Conservation (phyloP, 2,113 vertebrate genomes). For the Sula dactylatra region DNA sequence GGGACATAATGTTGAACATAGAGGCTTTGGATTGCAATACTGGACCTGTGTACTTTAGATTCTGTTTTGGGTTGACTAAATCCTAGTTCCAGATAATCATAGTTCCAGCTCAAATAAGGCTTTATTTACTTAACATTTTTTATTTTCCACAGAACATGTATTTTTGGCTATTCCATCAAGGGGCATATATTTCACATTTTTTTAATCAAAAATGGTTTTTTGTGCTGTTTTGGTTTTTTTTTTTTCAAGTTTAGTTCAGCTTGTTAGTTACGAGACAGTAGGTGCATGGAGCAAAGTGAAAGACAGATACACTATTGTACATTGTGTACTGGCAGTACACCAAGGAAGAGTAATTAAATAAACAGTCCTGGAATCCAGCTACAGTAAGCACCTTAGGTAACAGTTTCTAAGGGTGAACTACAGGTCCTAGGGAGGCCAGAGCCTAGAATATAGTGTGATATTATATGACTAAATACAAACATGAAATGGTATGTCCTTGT, state of each 20-base stretch:
- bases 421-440: background rate
- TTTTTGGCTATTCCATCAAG: background rate
- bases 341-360: slow-evolving; percentile 30
- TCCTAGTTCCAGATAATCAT: background rate
- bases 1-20: background rate
- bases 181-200: background rate
- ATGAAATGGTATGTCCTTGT: background rate
- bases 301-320: background rate
- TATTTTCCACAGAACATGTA: background rate
- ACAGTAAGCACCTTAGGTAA: background rate
- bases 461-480: background rate
- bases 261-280: background rate
- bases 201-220: background rate
- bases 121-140: background rate
- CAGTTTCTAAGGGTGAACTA: background rate
- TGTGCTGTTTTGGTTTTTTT: background rate
- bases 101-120: background rate
- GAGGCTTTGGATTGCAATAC: background rate
- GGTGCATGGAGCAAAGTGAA: background rate
- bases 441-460: background rate
- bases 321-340: background rate
- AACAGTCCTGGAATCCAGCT: background rate
- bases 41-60: background rate
- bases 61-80: background rate
- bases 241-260: background rate